These are phyloP conservation scores for Bufo bufo DNA, from an alignment of 2,113 vertebrate genomes.

Conservation along the genomic window DNA sequence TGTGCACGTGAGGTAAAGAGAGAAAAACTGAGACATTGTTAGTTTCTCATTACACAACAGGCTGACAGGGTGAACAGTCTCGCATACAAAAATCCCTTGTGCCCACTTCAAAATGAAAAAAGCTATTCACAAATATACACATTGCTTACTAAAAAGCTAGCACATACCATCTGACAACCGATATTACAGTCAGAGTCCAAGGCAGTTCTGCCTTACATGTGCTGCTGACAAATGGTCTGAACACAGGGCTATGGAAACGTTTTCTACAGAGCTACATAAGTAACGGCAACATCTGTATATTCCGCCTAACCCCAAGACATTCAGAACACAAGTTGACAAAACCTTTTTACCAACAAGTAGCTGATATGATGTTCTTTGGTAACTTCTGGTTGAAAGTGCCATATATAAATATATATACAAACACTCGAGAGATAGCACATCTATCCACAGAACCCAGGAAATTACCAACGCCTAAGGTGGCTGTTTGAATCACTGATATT, in stretches of 20 bases:
- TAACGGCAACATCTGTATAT: not conserved
- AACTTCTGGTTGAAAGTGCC: not conserved
- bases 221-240: not conserved
- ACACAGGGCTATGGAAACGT: not conserved
- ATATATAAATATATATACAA: constrained; percentile 43
- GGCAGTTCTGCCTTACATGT: not conserved
- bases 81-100: constrained; percentile 17
- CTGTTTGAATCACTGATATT: not conserved
- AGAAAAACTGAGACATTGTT: constrained; percentile 75
- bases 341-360: constrained; percentile 12
- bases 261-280: not conserved
- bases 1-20: constrained; percentile 65
- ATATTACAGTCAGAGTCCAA: not conserved
- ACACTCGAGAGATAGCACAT: not conserved
- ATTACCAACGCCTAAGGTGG: not conserved
- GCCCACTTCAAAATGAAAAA: constrained; percentile 66
- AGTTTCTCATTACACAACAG: constrained; percentile 63
- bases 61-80: constrained; percentile 29
- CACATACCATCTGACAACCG: not conserved
- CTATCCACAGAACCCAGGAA: not conserved
- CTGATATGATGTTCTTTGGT: not conserved
- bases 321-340: not conserved
- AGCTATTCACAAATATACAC: constrained; percentile 64
- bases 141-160: constrained; percentile 8
- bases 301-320: not conserved